phyloP scores from a whole-genome alignment of 2,888 invertebrate species.

The Drosophila aldrichi region DNA sequence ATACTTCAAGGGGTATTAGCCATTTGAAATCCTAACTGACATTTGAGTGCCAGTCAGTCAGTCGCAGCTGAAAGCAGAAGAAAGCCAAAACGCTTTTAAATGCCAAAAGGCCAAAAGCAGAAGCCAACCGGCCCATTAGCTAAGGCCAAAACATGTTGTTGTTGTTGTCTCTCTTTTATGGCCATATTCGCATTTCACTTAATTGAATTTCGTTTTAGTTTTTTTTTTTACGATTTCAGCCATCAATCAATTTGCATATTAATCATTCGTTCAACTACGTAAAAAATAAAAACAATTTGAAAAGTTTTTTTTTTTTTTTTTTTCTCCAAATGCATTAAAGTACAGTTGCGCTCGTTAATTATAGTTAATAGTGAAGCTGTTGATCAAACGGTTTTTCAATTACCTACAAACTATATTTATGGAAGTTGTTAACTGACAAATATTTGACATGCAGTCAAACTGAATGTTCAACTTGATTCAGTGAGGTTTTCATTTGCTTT shows the following conservation, averaged over 20 bases:
- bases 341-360: conserved; percentile 4
- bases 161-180: conserved; percentile 23
- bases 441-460: conserved; percentile 3
- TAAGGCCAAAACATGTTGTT: background rate
- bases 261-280: conserved; percentile 11
- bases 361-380: background rate
- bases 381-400: background rate
- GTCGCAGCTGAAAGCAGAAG: conserved; percentile 32
- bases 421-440: background rate
- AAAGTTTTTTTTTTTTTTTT: background rate
- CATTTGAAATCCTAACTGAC: conserved; percentile 58
- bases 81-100: conserved; percentile 51
- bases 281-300: background rate
- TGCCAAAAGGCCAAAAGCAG: conserved; percentile 35
- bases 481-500: no score
- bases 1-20: background rate
- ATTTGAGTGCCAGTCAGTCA: conserved; percentile 54
- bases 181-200: conserved; percentile 42
- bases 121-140: conserved; percentile 35
- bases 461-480: background rate
- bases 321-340: background rate
- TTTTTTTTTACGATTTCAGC: background rate
- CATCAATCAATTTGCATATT: conserved; percentile 31
- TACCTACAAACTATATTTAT: background rate
- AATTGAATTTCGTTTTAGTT: conserved; percentile 37